Evolutionary conservation across 2,888 invertebrate species (phyloP).

Genomic region (Drosophila robusta): DNA sequence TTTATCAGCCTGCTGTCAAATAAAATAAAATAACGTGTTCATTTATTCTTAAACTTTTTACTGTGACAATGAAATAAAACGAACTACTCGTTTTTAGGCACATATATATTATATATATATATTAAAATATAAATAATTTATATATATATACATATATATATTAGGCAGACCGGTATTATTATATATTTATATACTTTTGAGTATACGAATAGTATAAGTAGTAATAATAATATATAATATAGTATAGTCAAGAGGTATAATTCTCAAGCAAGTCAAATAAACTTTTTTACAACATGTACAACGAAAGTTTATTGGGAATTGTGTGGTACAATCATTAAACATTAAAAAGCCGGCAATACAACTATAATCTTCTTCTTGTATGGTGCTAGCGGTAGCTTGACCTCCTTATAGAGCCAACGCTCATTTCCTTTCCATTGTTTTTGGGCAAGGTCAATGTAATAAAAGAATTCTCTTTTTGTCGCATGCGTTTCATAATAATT

Average conservation of each 20-base stretch:
- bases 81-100: neutral
- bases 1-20: constrained; percentile 7
- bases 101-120: constrained; percentile 1
- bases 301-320: neutral
- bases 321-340: constrained; percentile 1
- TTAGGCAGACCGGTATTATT: neutral
- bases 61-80: constrained; percentile 19
- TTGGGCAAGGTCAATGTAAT: constrained; percentile 75
- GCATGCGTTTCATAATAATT: constrained; percentile 31
- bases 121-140: constrained; percentile 8
- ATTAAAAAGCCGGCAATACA: constrained; percentile 8
- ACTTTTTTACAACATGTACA: neutral
- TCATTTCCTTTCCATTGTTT: constrained; percentile 54
- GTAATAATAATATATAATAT: too few species aligned
- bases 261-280: too few species aligned
- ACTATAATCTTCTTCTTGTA: constrained; percentile 13
- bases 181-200: neutral
- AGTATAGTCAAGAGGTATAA: too few species aligned
- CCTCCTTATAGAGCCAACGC: constrained; percentile 41
- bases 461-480: constrained; percentile 32
- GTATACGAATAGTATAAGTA: too few species aligned
- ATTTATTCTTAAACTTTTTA: constrained; percentile 11
- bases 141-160: neutral
- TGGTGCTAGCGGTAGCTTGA: constrained; percentile 35
- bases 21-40: constrained; percentile 10